Conservation (phyloP, 2,888 invertebrate species). For the Coenonympha arcania region DNA sequence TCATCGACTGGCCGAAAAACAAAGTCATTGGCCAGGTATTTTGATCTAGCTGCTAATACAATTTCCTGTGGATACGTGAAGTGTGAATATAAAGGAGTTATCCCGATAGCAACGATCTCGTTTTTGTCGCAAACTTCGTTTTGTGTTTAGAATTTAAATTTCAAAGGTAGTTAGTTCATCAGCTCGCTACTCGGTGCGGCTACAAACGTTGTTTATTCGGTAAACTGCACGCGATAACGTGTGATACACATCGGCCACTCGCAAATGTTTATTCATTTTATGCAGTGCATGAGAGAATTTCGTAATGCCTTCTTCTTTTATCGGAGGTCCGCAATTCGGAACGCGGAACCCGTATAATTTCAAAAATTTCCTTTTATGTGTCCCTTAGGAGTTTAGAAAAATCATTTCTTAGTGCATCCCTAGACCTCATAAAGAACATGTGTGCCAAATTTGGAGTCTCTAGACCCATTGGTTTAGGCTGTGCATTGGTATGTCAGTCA, state of each 20-base stretch:
- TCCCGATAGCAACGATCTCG: slow-evolving; percentile 7
- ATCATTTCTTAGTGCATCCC: no score
- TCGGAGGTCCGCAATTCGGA: not conserved
- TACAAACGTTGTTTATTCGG: slow-evolving; percentile 34
- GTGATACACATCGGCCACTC: slow-evolving; percentile 31
- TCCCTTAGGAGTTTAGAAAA: no score
- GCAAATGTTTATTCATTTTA: slow-evolving; percentile 34
- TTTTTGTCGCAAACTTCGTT: slow-evolving; percentile 11
- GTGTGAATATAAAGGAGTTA: not conserved
- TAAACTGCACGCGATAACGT: slow-evolving; percentile 42
- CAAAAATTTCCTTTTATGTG: no score
- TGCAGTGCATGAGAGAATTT: slow-evolving; percentile 31
- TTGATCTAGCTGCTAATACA: slow-evolving; percentile 3
- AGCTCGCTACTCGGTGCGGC: slow-evolving; percentile 32
- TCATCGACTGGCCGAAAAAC: not conserved
- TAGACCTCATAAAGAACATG: no score
- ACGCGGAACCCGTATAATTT: no score
- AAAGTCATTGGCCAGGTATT: not conserved
- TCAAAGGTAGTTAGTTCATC: slow-evolving; percentile 31
- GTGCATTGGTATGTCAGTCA: no score
- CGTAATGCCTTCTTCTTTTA: slow-evolving; percentile 24
- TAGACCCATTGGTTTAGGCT: no score
- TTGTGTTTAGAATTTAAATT: slow-evolving; percentile 38
- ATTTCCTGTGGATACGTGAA: slow-evolving; percentile 2
- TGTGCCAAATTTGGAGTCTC: no score